Percentiles rank a stretch among this genome's conserved stretches.
Conservation (phyloP, 92 coral and sea anemone species). For the Parazoanthus atlanticus region DNA sequence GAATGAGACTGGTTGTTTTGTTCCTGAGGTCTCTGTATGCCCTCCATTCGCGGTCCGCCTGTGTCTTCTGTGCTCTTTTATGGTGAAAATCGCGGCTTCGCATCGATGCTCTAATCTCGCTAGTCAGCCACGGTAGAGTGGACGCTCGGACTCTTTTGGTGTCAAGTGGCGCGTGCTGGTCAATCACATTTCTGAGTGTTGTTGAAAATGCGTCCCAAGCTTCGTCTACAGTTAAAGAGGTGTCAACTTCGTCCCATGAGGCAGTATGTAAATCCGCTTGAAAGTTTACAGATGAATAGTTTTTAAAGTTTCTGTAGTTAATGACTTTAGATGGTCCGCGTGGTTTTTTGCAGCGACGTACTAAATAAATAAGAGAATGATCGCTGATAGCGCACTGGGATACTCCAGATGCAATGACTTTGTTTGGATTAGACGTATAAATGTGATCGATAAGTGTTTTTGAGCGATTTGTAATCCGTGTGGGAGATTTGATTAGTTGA, state of each 20-base stretch:
- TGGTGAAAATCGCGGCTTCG: conserved; percentile 39
- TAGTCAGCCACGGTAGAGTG: conserved; percentile 27
- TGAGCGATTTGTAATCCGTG: background rate
- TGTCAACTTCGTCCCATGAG: too few relatives aligned
- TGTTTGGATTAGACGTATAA: conserved; percentile 3
- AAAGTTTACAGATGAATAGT: conserved; percentile 34
- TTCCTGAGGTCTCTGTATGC: conserved; percentile 36
- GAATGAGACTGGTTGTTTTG: conserved; percentile 43
- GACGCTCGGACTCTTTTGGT: conserved; percentile 20
- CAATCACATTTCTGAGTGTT: background rate
- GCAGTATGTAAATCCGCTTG: conserved; percentile 26
- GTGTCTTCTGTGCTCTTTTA: conserved; percentile 33
- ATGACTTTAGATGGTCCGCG: conserved; percentile 16
- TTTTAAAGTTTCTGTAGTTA: conserved; percentile 37
- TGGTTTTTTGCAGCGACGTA: conserved; percentile 29
- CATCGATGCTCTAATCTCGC: background rate
- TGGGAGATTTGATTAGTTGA: conserved; percentile 11
- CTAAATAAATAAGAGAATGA: conserved; percentile 40
- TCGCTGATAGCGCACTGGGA: conserved; percentile 36
- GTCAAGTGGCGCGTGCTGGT: conserved; percentile 28
- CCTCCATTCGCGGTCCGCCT: conserved; percentile 11
- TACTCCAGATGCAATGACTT: conserved; percentile 31
- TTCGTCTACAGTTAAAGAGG: conserved; percentile 24
- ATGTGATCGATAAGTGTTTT: conserved; percentile 27
- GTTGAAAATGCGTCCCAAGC: too few relatives aligned